phyloP scores from a whole-genome alignment of 2,113 vertebrate species.

The Oreochromis aureus region DNA sequence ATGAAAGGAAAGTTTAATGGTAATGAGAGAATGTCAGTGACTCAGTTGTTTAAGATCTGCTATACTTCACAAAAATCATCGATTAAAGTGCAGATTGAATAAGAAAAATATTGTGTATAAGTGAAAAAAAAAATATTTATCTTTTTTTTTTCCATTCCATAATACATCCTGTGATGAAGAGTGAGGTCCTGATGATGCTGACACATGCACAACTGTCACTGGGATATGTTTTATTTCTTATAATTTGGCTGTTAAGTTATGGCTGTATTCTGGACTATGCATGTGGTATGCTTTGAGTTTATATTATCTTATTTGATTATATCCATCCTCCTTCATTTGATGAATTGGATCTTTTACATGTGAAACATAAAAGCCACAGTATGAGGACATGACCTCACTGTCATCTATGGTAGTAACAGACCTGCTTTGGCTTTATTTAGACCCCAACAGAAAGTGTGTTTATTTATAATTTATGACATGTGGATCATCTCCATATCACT shows the following conservation, averaged over 20 bases:
- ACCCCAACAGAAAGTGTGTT: neutral
- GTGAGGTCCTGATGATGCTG: neutral
- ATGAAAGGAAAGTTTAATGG: neutral
- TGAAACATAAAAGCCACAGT: neutral
- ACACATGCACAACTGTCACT: neutral
- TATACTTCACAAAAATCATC: neutral
- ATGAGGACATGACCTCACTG: neutral
- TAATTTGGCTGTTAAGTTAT: neutral
- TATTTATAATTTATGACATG: slow-evolving; percentile 15
- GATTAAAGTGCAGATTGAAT: neutral
- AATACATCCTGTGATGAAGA: neutral
- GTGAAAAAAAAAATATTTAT: neutral
- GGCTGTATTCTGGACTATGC: neutral
- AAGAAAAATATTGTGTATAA: neutral
- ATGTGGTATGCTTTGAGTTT: neutral
- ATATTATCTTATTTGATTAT: neutral
- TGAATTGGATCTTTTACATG: neutral
- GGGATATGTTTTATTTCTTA: neutral
- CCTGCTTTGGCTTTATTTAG: neutral
- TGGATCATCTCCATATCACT: slow-evolving; percentile 27
- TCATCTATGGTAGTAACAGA: neutral
- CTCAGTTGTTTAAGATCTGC: neutral
- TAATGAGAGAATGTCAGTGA: neutral
- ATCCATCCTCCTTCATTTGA: neutral
- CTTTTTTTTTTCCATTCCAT: neutral